Conservation (phyloP, 2,113 vertebrate genomes). For the Seriola quinqueradiata region DNA sequence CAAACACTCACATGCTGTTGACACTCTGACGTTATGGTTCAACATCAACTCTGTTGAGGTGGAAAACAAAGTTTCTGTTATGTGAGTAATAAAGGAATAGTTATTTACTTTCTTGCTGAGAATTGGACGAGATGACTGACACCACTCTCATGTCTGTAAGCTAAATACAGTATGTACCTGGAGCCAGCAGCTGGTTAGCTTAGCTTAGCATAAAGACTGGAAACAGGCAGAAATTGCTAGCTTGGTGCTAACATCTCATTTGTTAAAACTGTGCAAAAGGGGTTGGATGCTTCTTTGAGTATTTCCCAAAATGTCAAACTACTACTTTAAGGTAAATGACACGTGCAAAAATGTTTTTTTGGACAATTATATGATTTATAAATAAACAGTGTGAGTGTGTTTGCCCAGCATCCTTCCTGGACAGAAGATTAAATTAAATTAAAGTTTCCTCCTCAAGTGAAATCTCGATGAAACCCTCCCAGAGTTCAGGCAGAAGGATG, state of each 20-base stretch:
- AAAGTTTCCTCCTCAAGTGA: not conserved
- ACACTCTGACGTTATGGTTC: not conserved
- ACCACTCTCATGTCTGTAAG: not conserved
- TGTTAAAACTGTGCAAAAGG: not conserved
- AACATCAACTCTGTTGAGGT: too few relatives aligned
- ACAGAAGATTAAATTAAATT: not conserved
- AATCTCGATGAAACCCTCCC: not conserved
- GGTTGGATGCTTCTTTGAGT: not conserved
- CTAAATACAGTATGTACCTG: not conserved
- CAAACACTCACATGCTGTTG: slow-evolving; percentile 4
- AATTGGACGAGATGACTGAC: not conserved
- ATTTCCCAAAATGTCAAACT: not conserved
- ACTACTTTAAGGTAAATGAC: not conserved
- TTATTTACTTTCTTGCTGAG: not conserved
- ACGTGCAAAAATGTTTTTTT: not conserved
- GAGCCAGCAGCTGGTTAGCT: not conserved
- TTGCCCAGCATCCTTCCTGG: not conserved
- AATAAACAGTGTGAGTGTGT: not conserved
- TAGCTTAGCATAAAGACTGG: not conserved
- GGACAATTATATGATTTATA: not conserved
- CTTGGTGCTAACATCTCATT: not conserved
- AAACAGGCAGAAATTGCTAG: too few relatives aligned
- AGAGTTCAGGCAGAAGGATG: slow-evolving; percentile 15
- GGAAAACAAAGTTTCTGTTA: too few relatives aligned
- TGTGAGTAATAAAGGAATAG: not conserved